phyloP scores from a whole-genome alignment of 2,888 invertebrate genomes.

The Meandrusa payeni region DNA sequence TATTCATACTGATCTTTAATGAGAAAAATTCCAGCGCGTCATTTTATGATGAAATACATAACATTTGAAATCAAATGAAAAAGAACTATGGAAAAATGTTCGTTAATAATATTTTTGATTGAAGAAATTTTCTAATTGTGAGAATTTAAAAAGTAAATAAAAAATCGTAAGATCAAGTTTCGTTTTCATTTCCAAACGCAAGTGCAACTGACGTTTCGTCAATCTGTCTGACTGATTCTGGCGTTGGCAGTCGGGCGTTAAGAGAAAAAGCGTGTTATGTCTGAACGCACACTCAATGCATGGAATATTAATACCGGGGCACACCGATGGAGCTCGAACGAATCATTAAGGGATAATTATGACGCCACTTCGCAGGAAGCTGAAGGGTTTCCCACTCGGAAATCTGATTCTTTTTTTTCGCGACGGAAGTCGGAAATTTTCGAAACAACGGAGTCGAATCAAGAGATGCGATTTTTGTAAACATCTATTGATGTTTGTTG shows the following conservation, averaged over 20 bases:
- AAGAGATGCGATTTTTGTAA: constrained; percentile 25
- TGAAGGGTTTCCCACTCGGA: constrained; percentile 64
- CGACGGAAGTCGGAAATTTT: constrained; percentile 52
- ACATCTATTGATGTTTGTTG: constrained; percentile 17
- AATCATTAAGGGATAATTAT: constrained; percentile 77
- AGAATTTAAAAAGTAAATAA: too few relatives aligned
- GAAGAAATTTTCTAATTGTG: too few relatives aligned
- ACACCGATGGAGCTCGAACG: constrained; percentile 65
- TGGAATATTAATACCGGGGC: constrained; percentile 62
- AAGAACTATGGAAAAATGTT: too few relatives aligned
- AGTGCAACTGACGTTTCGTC: too few relatives aligned
- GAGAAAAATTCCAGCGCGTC: too few relatives aligned
- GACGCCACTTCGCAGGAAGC: constrained; percentile 66
- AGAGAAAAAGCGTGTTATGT: constrained; percentile 25
- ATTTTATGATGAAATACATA: too few relatives aligned
- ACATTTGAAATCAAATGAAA: too few relatives aligned
- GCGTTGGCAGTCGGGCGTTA: not conserved
- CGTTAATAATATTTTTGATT: too few relatives aligned
- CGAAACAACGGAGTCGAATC: constrained; percentile 42
- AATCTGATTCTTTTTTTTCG: constrained; percentile 64
- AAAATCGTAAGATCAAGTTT: too few relatives aligned
- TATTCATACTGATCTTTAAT: too few relatives aligned
- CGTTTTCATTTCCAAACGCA: too few relatives aligned
- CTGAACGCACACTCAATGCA: constrained; percentile 59
- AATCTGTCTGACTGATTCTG: not conserved